A percentile compares a stretch with the other conserved stretches of the same genome.
Conservation (phyloP, 2,888 invertebrate genomes). For the Muschampia plurimacula region DNA sequence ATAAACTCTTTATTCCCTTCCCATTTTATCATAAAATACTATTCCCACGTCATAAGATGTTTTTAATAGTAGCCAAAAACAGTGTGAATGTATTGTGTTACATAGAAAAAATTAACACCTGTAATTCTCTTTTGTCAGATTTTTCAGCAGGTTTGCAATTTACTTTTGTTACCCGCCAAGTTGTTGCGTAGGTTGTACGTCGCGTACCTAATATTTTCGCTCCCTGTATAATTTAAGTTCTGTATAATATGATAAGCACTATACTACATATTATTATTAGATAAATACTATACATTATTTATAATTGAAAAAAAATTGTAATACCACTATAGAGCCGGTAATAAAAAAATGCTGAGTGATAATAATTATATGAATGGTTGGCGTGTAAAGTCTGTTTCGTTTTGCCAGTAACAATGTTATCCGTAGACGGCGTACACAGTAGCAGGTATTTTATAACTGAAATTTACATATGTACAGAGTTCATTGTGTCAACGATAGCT, state of each 20-base stretch:
- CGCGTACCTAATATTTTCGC: too few relatives aligned
- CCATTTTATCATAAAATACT: constrained; percentile 11
- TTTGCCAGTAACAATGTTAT: too few relatives aligned
- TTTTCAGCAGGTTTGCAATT: background rate
- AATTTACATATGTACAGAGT: constrained; percentile 44
- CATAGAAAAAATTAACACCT: constrained; percentile 21
- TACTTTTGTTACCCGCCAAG: background rate
- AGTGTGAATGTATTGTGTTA: constrained; percentile 18
- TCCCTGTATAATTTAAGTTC: too few relatives aligned
- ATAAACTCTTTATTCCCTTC: constrained; percentile 55
- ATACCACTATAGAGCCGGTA: too few relatives aligned
- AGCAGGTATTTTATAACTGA: constrained; percentile 6
- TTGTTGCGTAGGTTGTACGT: background rate
- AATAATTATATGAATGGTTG: too few relatives aligned
- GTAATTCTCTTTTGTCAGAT: background rate
- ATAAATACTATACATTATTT: background rate
- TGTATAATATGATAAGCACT: too few relatives aligned
- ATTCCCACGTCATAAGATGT: constrained; percentile 19
- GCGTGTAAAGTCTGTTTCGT: too few relatives aligned
- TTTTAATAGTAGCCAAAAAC: background rate
- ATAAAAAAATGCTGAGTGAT: too few relatives aligned
- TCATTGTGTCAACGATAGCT: constrained; percentile 50
- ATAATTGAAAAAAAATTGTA: background rate
- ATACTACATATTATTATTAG: too few relatives aligned
- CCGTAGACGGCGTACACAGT: background rate